Evolutionary conservation across 1,140 invertebrate species (phyloP), one percentile per base, ranked within the genome.

Genomic region (Nixonia krombeini): DNA sequence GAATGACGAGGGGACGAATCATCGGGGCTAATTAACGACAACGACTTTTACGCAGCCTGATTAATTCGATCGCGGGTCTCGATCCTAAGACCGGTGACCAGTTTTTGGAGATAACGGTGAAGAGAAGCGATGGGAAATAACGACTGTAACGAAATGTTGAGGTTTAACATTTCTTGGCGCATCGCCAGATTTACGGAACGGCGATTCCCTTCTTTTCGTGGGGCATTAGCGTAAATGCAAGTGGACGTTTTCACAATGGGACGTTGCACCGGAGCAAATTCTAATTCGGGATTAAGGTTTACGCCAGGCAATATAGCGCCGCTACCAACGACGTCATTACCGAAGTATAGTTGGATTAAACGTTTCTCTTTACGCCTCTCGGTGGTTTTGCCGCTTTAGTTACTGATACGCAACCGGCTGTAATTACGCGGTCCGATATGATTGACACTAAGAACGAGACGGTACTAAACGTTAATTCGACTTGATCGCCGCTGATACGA

Each of bases 231-330:
- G 57, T 62, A 38, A 45, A 42, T 40, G 51, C 53, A 52, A 65
- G 61, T 62, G 31, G 40, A 8, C 31, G 35, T 50, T 31, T 47
- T 18, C 40, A 41, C 37, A 33, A 55, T 56, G 40, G 46, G 37
- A 13, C 15, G 56, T 15, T 37, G 55, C 40, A 40, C 42, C 21
- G 38, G n/a, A 46, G 55, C 25, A 57, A 70, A 73, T 80, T 76
- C 72, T 79, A 76, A 79, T 78, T 76, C 53, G 56, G 76, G 68
- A 82, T 80, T 76, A 75, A 77, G 66, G 75, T 80, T 80, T 76
- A 77, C 66, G 72, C 59, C 16, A 44, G 56, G 70, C 64, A 77
- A 78, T 81, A 74, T 78, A 70, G 70, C 63, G 70, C 64, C 73
- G 66, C 62, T 51, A 66, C 58, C 72, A 64, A 71, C 67, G 66